phyloP scores from a whole-genome alignment of 2,888 invertebrate genomes.

The Pristionchus maxplancki region DNA sequence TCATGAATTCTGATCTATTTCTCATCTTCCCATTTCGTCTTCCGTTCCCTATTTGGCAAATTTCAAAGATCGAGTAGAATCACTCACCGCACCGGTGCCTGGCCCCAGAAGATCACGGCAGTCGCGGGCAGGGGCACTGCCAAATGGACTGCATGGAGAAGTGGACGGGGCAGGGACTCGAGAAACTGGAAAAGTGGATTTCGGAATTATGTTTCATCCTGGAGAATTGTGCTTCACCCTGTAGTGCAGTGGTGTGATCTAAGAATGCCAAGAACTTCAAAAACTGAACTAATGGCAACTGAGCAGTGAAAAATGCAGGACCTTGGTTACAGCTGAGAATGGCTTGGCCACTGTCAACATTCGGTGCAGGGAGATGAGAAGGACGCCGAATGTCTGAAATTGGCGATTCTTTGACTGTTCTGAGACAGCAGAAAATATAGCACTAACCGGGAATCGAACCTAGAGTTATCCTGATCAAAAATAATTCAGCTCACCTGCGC shows the following conservation, averaged over 20 bases:
- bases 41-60: no score
- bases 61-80: no score
- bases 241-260: no score
- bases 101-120: constrained; percentile 41
- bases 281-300: no score
- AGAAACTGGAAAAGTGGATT: not conserved
- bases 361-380: constrained; percentile 25
- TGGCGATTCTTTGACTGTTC: no score
- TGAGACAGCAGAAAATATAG: no score
- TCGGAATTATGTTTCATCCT: not conserved
- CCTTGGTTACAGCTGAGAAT: constrained; percentile 5
- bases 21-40: no score
- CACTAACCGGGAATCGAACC: no score
- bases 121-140: not conserved
- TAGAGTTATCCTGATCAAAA: no score
- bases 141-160: not conserved
- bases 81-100: not conserved
- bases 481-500: not conserved
- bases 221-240: not conserved
- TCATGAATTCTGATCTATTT: no score
- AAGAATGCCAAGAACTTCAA: no score
- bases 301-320: no score
- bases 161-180: not conserved
- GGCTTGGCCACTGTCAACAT: not conserved
- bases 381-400: constrained; percentile 36